These are phyloP conservation scores for Habrosyne pyritoides DNA, from an alignment of 2,888 invertebrate genomes.

Conservation along the genomic window DNA sequence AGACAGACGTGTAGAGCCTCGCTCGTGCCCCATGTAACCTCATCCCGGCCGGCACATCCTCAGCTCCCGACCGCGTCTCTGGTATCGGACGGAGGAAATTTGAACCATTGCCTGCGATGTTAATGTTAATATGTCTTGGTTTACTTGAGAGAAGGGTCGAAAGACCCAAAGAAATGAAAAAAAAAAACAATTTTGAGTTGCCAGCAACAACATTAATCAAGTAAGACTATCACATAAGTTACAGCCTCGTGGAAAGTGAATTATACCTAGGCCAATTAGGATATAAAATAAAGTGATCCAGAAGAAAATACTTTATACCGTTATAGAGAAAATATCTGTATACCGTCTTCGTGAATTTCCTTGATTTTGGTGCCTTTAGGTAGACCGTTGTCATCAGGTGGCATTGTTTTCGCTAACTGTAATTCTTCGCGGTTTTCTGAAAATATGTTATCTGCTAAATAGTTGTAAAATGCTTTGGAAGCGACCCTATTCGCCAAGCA, in stretches of 20 bases:
- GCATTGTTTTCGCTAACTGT: conserved; percentile 20
- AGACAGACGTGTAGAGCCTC: conserved; percentile 72
- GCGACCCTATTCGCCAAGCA: neutral
- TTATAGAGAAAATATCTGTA: conserved; percentile 2
- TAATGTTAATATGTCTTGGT: neutral
- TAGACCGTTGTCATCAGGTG: conserved; percentile 31
- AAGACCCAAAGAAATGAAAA: neutral
- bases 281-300: neutral
- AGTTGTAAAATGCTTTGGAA: neutral
- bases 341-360: conserved; percentile 34
- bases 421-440: conserved; percentile 24
- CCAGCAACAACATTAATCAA: neutral
- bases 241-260: neutral
- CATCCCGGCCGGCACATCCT: conserved; percentile 74
- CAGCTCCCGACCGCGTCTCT: conserved; percentile 53
- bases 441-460: conserved; percentile 9
- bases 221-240: too few species aligned
- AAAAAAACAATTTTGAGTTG: neutral
- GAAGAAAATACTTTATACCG: neutral
- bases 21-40: conserved; percentile 70
- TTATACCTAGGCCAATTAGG: neutral
- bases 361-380: conserved; percentile 31
- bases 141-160: neutral
- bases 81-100: conserved; percentile 49
- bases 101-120: conserved; percentile 23